Percentiles rank a stretch among this genome's conserved stretches.
These are phyloP conservation scores for Cydia strobilella DNA, from an alignment of 1,140 invertebrate genomes.

Conservation along the genomic window DNA sequence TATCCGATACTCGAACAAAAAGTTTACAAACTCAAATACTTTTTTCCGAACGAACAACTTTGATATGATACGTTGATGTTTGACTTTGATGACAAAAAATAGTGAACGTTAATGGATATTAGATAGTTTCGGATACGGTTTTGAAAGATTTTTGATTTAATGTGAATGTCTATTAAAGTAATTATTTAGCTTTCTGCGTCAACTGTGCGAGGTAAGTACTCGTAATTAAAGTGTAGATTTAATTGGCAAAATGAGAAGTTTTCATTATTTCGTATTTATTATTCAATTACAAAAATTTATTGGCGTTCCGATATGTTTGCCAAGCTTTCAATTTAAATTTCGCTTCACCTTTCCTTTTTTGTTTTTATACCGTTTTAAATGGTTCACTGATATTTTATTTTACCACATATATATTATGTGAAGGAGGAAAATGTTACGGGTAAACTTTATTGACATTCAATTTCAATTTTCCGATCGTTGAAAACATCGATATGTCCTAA, in stretches of 20 bases:
- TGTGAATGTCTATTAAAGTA: not conserved
- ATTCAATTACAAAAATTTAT: not conserved
- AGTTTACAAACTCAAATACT: constrained; percentile 22
- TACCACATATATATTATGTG: not conserved
- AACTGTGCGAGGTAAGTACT: constrained; percentile 6
- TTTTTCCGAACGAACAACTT: constrained; percentile 18
- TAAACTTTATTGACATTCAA: not conserved
- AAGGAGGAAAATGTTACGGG: not conserved
- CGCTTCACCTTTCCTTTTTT: not conserved
- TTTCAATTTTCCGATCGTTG: not conserved
- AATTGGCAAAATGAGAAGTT: not conserved
- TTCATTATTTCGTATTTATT: not conserved
- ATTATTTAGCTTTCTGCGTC: not conserved
- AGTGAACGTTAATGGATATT: constrained; percentile 27
- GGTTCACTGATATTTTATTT: not conserved
- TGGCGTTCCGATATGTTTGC: not conserved
- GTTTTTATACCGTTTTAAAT: not conserved
- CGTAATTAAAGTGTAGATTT: not conserved
- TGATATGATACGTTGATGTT: constrained; percentile 10
- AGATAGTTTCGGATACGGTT: constrained; percentile 10
- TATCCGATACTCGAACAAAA: constrained; percentile 34
- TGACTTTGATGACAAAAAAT: not conserved
- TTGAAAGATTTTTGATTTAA: constrained; percentile 10
- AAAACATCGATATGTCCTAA: not conserved
- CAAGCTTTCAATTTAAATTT: constrained; percentile 11